phyloP scores from a whole-genome alignment of 2,888 invertebrate species.

The Carabus problematicus region DNA sequence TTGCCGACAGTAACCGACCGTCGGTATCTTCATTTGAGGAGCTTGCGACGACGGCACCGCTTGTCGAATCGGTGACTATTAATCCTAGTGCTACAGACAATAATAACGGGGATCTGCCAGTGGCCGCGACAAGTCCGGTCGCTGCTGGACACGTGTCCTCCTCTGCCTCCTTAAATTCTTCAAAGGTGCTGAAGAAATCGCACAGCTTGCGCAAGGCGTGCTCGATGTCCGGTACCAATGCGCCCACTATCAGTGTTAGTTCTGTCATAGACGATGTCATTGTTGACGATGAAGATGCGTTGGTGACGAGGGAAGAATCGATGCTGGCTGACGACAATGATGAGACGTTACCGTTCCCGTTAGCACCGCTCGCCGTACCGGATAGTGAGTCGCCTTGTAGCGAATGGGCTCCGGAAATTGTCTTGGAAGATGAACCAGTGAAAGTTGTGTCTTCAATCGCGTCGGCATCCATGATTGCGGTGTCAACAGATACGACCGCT shows the following conservation, averaged over 20 bases:
- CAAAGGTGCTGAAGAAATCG: conserved; percentile 56
- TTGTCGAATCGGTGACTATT: conserved; percentile 52
- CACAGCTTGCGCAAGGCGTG: conserved; percentile 58
- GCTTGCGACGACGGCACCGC: conserved; percentile 20
- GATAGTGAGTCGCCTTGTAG: conserved; percentile 73
- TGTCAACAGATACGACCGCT: conserved; percentile 40
- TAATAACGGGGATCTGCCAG: background rate
- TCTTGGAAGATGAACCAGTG: conserved; percentile 52
- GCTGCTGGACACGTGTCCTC: background rate
- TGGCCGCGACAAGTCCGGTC: too few relatives aligned
- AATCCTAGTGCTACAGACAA: conserved; percentile 47
- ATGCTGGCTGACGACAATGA: conserved; percentile 19
- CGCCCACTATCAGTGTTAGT: conserved; percentile 76
- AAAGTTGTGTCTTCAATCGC: conserved; percentile 29
- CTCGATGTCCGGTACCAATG: conserved; percentile 56
- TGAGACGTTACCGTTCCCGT: conserved; percentile 53
- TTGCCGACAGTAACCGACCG: conserved; percentile 59
- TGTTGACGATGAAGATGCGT: conserved; percentile 51
- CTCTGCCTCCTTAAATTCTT: conserved; percentile 48
- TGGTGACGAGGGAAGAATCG: conserved; percentile 49
- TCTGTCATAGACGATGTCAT: conserved; percentile 70
- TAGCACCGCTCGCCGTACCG: conserved; percentile 74
- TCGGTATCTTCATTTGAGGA: conserved; percentile 61
- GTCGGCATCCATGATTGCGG: conserved; percentile 45
- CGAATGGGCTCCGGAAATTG: conserved; percentile 63